A percentile compares a stretch with the other conserved stretches of the same genome.
Conservation (phyloP, 2,113 vertebrate species). For the Istiophorus platypterus region DNA sequence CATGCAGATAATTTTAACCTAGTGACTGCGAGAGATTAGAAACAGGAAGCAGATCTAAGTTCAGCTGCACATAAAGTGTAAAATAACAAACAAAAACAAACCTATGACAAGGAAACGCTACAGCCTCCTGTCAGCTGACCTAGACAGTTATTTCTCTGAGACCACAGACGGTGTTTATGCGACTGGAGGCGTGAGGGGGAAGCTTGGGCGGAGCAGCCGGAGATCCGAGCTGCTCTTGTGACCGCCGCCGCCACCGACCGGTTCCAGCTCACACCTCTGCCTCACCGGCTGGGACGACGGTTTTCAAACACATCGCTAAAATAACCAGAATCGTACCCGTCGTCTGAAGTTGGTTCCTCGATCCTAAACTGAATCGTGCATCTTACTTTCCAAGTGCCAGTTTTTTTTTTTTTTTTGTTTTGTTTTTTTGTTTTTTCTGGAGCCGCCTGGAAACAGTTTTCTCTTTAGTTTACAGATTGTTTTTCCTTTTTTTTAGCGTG, state of each 20-base stretch:
- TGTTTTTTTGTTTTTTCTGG: too few species aligned
- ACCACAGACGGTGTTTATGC: not conserved
- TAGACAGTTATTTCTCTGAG: not conserved
- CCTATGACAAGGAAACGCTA: not conserved
- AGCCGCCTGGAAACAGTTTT: too few species aligned
- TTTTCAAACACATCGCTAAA: not conserved
- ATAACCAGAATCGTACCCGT: not conserved
- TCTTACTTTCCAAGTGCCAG: not conserved
- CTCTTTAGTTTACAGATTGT: too few species aligned
- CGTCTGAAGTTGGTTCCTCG: too few species aligned
- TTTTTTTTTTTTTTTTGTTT: not conserved
- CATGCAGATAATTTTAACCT: slow-evolving; percentile 4
- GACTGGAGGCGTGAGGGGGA: not conserved
- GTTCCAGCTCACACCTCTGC: too few species aligned
- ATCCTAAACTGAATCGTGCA: not conserved
- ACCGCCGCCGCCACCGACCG: too few species aligned
- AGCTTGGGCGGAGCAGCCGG: not conserved
- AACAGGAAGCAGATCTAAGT: slow-evolving; percentile 16
- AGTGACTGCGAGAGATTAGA: not conserved
- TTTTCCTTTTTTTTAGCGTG: not conserved
- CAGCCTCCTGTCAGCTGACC: not conserved
- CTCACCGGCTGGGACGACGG: too few species aligned
- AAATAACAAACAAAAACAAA: not conserved
- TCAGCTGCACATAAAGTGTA: slow-evolving; percentile 4
- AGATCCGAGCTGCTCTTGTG: too few species aligned